Evolutionary conservation across 37 sponge, comb jelly and placozoan species (phyloP).

Genomic region (Ephydatia muelleri): DNA sequence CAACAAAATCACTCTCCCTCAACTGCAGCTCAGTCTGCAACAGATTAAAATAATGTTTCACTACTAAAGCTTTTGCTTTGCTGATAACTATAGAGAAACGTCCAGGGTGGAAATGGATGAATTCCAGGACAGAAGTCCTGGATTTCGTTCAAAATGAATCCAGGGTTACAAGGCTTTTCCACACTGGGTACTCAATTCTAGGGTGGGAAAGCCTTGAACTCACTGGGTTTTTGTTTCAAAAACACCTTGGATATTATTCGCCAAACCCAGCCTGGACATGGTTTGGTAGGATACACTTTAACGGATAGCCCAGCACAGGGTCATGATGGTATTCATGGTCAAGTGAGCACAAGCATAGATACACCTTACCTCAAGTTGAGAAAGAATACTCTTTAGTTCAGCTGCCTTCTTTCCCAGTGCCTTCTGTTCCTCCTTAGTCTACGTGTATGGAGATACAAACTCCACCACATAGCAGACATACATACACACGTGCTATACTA

Average conservation of each 20-base stretch:
- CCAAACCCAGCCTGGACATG: too few relatives aligned
- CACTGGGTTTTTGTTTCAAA: too few relatives aligned
- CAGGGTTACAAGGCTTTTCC: too few relatives aligned
- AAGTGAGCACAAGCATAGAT: neutral
- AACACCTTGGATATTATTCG: too few relatives aligned
- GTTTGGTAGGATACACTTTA: conserved; percentile 7
- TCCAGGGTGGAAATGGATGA: too few relatives aligned
- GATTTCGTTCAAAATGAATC: too few relatives aligned
- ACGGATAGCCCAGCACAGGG: conserved; percentile 28
- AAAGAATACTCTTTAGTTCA: neutral
- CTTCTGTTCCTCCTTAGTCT: conserved; percentile 5
- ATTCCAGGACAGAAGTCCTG: too few relatives aligned
- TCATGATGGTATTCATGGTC: neutral
- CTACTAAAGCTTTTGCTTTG: too few relatives aligned
- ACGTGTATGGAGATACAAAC: neutral
- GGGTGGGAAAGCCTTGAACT: too few relatives aligned
- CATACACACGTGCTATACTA: neutral
- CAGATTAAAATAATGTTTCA: too few relatives aligned
- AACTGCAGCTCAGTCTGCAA: neutral
- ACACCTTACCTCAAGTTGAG: conserved; percentile 14
- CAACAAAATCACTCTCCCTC: conserved; percentile 14
- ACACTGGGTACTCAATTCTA: too few relatives aligned
- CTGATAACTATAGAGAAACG: too few relatives aligned
- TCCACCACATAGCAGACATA: neutral
- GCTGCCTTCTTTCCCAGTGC: neutral